phyloP scores from a whole-genome alignment of 1,140 invertebrate species.

The Tyrophagus putrescentiae region DNA sequence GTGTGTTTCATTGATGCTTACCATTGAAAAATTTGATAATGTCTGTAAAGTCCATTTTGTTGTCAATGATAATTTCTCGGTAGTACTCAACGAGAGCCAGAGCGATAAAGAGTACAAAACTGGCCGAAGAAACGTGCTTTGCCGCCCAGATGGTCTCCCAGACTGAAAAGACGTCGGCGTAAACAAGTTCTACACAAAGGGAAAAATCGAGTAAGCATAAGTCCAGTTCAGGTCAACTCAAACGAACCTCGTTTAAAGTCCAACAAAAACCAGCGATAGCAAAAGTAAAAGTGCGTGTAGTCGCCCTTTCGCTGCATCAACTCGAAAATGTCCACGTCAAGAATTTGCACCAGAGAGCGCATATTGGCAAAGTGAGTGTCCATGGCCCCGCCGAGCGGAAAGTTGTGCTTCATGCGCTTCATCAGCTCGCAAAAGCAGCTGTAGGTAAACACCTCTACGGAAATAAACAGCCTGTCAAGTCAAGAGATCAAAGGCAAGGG shows the following conservation, averaged over 20 bases:
- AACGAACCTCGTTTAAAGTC: conserved; percentile 54
- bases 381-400: conserved; percentile 82
- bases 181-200: conserved; percentile 52
- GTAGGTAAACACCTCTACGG: conserved; percentile 64
- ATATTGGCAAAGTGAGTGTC: conserved; percentile 88
- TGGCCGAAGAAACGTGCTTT: conserved; percentile 59
- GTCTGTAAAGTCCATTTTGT: conserved; percentile 92
- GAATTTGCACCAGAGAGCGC: conserved; percentile 57
- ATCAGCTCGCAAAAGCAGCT: conserved; percentile 79
- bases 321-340: conserved; percentile 83
- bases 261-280: conserved; percentile 76
- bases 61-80: conserved; percentile 78
- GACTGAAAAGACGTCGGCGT: conserved; percentile 76
- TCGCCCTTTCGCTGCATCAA: conserved; percentile 86
- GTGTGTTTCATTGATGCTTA: conserved; percentile 33
- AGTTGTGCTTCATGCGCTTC: conserved; percentile 75
- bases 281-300: conserved; percentile 93
- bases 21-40: conserved; percentile 96
- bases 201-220: conserved; percentile 18
- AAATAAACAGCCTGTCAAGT: neutral
- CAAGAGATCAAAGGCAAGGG: neutral
- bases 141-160: conserved; percentile 97
- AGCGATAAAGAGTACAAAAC: conserved; percentile 85
- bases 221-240: neutral
- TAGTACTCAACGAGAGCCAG: conserved; percentile 80